Percentiles rank a stretch among this genome's conserved stretches.
These are phyloP conservation scores for Stegastes partitus DNA, from an alignment of 2,113 vertebrate genomes.

Conservation along the genomic window DNA sequence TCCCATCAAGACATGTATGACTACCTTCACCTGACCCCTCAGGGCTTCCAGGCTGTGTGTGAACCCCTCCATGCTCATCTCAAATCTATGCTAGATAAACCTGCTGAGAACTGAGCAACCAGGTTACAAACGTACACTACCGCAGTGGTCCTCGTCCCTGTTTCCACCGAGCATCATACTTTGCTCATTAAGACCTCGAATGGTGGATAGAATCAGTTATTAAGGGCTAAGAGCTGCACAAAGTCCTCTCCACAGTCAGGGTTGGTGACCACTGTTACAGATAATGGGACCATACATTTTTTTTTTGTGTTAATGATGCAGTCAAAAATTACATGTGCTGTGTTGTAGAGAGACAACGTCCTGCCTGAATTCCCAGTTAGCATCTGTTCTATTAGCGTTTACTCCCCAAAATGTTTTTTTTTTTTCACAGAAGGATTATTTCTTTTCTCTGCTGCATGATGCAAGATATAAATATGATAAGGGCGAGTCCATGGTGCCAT, in stretches of 20 bases:
- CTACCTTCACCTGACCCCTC: constrained; percentile 91
- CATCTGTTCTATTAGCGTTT: constrained; percentile 37
- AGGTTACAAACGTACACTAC: constrained; percentile 58
- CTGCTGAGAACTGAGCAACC: constrained; percentile 75
- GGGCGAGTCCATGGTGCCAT: not conserved
- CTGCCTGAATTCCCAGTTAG: constrained; percentile 22
- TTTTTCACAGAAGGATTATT: constrained; percentile 23
- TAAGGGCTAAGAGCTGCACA: constrained; percentile 42
- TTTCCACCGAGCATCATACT: constrained; percentile 43
- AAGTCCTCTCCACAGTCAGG: constrained; percentile 48
- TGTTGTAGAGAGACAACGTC: constrained; percentile 43
- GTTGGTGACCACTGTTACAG: constrained; percentile 71
- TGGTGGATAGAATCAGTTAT: constrained; percentile 30
- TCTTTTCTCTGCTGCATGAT: constrained; percentile 10
- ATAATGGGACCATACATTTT: constrained; percentile 60
- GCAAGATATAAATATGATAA: constrained; percentile 20
- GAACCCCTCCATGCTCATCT: constrained; percentile 85
- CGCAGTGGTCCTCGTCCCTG: constrained; percentile 65
- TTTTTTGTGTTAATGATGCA: constrained; percentile 59
- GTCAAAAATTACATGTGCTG: constrained; percentile 50
- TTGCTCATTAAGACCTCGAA: constrained; percentile 36
- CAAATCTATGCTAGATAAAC: constrained; percentile 85
- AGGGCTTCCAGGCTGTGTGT: constrained; percentile 90
- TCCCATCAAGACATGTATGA: constrained; percentile 94
- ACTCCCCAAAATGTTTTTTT: constrained; percentile 11